Evolutionary conservation across 2,888 invertebrate species (phyloP), one percentile per base, ranked within the genome.

Genomic region (Leptura quadrifasciata): DNA sequence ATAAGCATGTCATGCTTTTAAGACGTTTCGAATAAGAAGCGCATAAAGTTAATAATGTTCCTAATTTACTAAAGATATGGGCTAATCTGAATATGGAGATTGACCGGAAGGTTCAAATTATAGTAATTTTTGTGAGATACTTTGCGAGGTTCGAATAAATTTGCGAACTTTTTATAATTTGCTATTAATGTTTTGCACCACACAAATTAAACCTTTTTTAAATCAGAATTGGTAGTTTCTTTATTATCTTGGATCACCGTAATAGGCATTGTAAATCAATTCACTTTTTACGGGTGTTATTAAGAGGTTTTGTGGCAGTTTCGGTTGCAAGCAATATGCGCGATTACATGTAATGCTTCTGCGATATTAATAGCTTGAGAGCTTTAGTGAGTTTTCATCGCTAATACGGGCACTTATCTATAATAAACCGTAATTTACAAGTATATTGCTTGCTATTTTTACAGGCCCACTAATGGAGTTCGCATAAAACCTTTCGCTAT

Each of bases 401-500:
- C 58, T 73, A 73, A 73, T 73, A 73, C 58, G 60, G 67, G 21
- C 78, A 78, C 76, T 78, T 78, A 78, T 74, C 76, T 57, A 74
- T 76, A 76, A 78, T 78, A 78, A 76, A 74, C 74, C 71, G 71
- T 76, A 78, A 78, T 78, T 78, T 78, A 76, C 78, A 76, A 76
- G 78, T 73, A 74, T 74, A 78, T 74, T 74, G 76, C 78, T 70
- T 70, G 78, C 74, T 76, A 78, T 78, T 78, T 78, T 78, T 76
- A 71, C 71, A 69, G 72, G 72, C 71, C 52, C 71, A 61, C 67
- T 73, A 73, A 73, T 73, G 73, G 72, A 39, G 31, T 64, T 54
- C 17, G 55, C 35, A 27, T 35, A 52, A 55, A 72, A 61, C 63
- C 68, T 68, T 68, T 68, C 67, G 55, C 68, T 21, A 68, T 57